These are phyloP conservation scores for Agapornis canus DNA, from an alignment of 2,797 vertebrate genomes.

Conservation along the genomic window DNA sequence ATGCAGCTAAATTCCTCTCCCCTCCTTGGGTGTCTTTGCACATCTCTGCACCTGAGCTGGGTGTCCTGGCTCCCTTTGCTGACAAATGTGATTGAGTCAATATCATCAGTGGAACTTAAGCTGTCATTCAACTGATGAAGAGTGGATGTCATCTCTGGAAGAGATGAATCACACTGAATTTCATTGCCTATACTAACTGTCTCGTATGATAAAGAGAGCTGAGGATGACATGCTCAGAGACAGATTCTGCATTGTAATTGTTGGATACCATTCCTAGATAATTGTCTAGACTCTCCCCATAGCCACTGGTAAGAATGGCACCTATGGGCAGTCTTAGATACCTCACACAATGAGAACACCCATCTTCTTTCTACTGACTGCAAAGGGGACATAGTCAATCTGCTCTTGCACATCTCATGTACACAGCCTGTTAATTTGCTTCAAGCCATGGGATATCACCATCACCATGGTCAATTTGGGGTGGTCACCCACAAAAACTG, in stretches of 20 bases:
- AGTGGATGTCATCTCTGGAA: neutral
- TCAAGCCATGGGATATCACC: neutral
- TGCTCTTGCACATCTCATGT: neutral
- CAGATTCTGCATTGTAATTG: neutral
- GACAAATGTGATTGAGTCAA: neutral
- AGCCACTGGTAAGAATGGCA: neutral
- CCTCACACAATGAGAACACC: accelerated
- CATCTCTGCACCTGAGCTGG: neutral
- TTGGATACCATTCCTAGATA: neutral
- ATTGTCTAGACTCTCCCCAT: neutral
- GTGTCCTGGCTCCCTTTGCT: neutral
- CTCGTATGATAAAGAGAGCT: neutral
- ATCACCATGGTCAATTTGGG: neutral
- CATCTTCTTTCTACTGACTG: neutral
- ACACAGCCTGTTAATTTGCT: neutral
- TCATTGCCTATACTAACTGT: neutral
- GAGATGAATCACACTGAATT: neutral
- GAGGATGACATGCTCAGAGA: neutral
- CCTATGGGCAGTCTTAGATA: accelerated
- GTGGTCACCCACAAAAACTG: neutral
- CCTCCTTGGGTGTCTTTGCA: neutral
- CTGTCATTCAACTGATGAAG: neutral
- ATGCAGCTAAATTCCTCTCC: neutral
- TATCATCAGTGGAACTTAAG: neutral
- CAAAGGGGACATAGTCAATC: accelerated